Percentiles rank a stretch among this genome's conserved stretches.
Conservation (phyloP, 2,888 invertebrate genomes). For the Flexamia atlantica region DNA sequence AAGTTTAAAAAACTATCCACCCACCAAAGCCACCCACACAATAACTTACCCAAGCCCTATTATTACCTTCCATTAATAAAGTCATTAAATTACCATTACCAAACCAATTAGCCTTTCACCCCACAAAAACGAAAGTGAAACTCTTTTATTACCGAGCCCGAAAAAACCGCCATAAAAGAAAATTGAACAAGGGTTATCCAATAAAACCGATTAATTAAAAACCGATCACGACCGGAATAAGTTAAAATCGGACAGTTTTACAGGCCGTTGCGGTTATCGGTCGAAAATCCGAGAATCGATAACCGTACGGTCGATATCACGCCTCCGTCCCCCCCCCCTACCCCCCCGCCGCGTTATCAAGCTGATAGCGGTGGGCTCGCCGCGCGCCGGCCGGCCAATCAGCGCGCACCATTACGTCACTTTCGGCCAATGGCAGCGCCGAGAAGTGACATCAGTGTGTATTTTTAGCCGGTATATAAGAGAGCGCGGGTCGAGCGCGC, state of each 20-base stretch:
- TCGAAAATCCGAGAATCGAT: slow-evolving; percentile 37
- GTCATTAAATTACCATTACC: neutral
- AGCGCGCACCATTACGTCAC: slow-evolving; percentile 74
- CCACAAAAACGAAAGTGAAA: slow-evolving; percentile 14
- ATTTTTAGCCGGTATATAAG: slow-evolving; percentile 65
- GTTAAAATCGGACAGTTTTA: slow-evolving; percentile 43
- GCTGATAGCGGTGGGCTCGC: slow-evolving; percentile 59
- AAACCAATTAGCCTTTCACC: neutral
- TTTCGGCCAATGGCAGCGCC: slow-evolving; percentile 72
- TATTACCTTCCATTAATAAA: slow-evolving; percentile 8
- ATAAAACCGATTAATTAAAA: slow-evolving; percentile 45
- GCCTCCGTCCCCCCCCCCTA: slow-evolving; percentile 17
- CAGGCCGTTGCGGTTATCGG: slow-evolving; percentile 29
- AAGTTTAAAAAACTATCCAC: no score
- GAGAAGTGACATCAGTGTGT: slow-evolving; percentile 66
- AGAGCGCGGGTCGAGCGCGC: slow-evolving; percentile 31
- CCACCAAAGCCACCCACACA: no score
- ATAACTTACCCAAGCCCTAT: no score
- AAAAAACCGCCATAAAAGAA: slow-evolving; percentile 26
- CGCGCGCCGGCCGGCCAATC: slow-evolving; percentile 51
- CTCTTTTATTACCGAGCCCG: neutral
- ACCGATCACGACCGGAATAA: slow-evolving; percentile 15
- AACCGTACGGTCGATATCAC: slow-evolving; percentile 34
- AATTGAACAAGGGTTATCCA: slow-evolving; percentile 20
- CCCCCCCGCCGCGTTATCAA: slow-evolving; percentile 38